Evolutionary conservation across 2,113 vertebrate genomes (phyloP).

Genomic region (Cinclus cinclus): DNA sequence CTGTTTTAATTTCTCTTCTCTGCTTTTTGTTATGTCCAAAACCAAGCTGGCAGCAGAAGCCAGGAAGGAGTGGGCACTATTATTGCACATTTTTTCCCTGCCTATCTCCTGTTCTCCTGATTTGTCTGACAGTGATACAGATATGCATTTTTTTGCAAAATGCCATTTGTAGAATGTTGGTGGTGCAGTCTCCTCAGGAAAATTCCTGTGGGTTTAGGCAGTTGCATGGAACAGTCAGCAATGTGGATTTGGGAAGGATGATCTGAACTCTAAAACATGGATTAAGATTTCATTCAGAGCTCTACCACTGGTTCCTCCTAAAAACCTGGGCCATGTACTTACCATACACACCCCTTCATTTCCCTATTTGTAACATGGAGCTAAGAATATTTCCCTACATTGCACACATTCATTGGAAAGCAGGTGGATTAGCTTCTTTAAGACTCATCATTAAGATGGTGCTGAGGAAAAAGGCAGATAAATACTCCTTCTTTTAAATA

Average conservation of each 20-base stretch:
- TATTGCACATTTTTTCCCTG: background rate
- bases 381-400: background rate
- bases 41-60: background rate
- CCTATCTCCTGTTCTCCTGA: background rate
- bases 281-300: background rate
- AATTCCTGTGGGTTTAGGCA: background rate
- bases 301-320: background rate
- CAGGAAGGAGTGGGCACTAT: background rate
- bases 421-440: background rate
- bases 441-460: background rate
- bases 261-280: background rate
- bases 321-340: background rate
- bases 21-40: background rate
- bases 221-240: background rate
- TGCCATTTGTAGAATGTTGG: background rate
- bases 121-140: background rate
- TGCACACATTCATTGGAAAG: background rate
- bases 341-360: background rate
- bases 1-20: background rate
- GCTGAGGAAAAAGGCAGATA: background rate
- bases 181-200: background rate
- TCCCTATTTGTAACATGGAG: background rate
- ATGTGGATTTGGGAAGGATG: background rate
- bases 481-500: background rate
- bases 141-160: background rate